Conservation (phyloP, 2,113 vertebrate species). For the Pygoscelis adeliae region DNA sequence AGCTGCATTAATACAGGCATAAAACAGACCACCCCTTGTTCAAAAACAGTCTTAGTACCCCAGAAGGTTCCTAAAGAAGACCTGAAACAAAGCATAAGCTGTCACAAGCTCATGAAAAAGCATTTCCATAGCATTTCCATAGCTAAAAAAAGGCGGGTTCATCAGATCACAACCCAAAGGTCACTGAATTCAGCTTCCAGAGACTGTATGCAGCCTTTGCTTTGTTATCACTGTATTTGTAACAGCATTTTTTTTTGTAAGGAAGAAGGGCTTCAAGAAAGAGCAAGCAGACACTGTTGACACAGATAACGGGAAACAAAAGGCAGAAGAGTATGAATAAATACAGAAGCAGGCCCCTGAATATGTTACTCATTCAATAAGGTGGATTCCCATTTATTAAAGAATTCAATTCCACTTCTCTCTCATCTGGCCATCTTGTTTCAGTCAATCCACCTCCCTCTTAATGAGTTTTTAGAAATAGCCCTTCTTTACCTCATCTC, state of each 20-base stretch:
- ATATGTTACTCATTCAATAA: neutral
- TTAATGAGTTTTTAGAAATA: neutral
- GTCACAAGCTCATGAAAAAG: neutral
- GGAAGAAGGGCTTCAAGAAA: neutral
- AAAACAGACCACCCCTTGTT: rapidly evolving
- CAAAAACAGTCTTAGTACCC: neutral
- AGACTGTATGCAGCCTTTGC: neutral
- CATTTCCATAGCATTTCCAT: neutral
- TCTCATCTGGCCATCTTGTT: neutral
- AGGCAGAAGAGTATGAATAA: neutral
- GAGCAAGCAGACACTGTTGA: neutral
- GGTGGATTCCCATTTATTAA: neutral
- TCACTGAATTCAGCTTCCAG: neutral
- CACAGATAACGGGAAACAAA: neutral
- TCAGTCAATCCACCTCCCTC: neutral
- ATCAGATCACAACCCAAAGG: neutral
- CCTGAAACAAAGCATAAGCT: neutral
- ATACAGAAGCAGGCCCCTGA: neutral
- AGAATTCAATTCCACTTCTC: neutral
- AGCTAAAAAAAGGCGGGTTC: neutral
- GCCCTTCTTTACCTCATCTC: neutral
- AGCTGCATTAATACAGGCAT: neutral
- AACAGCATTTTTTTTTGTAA: neutral
- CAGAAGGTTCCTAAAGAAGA: neutral
- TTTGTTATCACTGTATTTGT: neutral